Evolutionary conservation across 2,113 vertebrate species (phyloP), one percentile per base, ranked within the genome.

Genomic region (Xiphias gladius): DNA sequence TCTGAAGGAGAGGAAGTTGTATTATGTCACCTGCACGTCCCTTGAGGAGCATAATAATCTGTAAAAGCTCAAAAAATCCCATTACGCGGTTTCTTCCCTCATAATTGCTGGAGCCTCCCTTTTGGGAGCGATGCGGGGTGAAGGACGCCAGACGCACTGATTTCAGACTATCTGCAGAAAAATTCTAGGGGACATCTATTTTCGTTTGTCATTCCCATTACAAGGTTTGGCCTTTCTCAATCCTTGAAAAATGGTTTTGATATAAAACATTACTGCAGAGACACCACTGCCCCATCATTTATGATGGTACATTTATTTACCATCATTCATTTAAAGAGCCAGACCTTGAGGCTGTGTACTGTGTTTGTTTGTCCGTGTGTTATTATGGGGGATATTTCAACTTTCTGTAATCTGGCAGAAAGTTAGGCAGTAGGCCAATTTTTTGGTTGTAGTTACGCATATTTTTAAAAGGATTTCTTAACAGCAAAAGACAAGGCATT

Each of bases 21-120:
- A 88, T 89, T 88, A 89, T 83, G 90, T 84, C 77, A 89, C 79
- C 88, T 84, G 88, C 80, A 85, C 80, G 65, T 94, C 91, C 93
- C 92, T 62, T 46, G 93, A 91, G 94, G 91, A 92, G 84, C 91
- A 90, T 93, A 86, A 94, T 91, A 94, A 94, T 94, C 92, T 92
- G 91, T 90, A 91, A 93, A 85, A 93, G 88, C 76, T 84, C 67
- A 88, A 82, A 90, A 90, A 95, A 94, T 93, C 89, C 90, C 88
- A 93, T 94, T 94, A 92, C 86, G 90, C 86, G 89, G 93, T 91
- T 91, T 88, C 85, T 86, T 86, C 80, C 84, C 84, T 89, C 81
- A 85, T 95, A 95, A 95, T 94, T 94, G 92, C 90, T 39, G 79
- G 67, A 90, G 89, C 81, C 78, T 89, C 79, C 86, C 92, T 89